A percentile compares a stretch with the other conserved stretches of the same genome.
Conservation (phyloP, 2,888 invertebrate genomes). For the Blastobasis lacticolella region DNA sequence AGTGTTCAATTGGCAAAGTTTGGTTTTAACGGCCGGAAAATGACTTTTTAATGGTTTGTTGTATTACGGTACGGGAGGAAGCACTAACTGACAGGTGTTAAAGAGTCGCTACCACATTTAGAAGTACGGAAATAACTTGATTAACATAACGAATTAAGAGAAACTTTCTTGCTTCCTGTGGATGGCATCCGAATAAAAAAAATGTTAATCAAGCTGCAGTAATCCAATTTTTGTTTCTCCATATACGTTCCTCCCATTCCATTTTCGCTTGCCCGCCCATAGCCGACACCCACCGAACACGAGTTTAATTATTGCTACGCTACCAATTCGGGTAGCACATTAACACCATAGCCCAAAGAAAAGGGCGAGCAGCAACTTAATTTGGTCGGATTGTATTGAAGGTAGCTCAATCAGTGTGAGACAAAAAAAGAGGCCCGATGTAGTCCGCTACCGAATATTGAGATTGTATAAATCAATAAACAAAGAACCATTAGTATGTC, state of each 20-base stretch:
- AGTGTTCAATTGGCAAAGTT: too few species aligned
- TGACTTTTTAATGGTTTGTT: constrained; percentile 2
- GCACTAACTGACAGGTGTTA: constrained; percentile 1
- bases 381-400: constrained; percentile 32
- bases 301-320: constrained; percentile 42
- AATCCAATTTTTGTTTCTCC: constrained; percentile 31
- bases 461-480: constrained; percentile 68
- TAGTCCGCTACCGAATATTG: constrained; percentile 68
- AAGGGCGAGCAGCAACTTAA: constrained; percentile 23
- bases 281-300: constrained; percentile 43
- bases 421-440: constrained; percentile 46
- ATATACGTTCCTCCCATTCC: constrained; percentile 44
- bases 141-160: constrained; percentile 8
- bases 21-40: not conserved
- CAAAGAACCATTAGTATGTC: constrained; percentile 70
- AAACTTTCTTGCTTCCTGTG: constrained; percentile 23
- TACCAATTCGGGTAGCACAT: constrained; percentile 35
- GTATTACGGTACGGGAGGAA: not conserved
- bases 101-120: not conserved
- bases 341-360: constrained; percentile 15
- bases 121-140: constrained; percentile 1
- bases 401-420: constrained; percentile 50
- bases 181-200: constrained; percentile 27
- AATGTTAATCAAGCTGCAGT: constrained; percentile 37
- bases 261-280: constrained; percentile 49